These are phyloP conservation scores for Sorex maritimensis DNA, from an alignment of 2,797 vertebrate genomes.

Conservation along the genomic window DNA sequence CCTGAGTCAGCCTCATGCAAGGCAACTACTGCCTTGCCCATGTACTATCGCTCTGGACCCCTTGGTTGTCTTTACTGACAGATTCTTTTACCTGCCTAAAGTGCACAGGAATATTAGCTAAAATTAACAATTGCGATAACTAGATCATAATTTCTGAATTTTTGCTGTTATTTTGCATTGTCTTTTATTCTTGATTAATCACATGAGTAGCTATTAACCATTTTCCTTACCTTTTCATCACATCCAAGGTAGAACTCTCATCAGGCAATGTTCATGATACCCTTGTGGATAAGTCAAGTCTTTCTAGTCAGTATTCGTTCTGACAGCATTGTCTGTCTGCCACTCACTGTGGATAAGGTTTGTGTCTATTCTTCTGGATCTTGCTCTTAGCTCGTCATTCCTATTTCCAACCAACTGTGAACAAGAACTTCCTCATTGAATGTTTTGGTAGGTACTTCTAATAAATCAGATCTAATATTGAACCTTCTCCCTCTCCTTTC, in stretches of 20 bases:
- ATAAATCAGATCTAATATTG: background rate
- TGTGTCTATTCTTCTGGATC: background rate
- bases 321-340: background rate
- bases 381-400: background rate
- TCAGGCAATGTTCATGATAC: background rate
- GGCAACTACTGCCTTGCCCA: no score
- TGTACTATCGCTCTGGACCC: no score
- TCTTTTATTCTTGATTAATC: background rate
- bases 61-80: background rate
- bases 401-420: background rate
- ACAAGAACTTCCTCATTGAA: background rate
- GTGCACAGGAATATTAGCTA: slow-evolving; percentile 15
- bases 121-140: background rate
- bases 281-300: background rate
- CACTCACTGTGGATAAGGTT: background rate
- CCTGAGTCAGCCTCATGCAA: no score
- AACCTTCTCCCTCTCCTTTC: background rate
- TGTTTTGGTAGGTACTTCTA: background rate
- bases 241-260: background rate
- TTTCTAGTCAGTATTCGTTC: slow-evolving; percentile 2
- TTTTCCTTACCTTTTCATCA: background rate
- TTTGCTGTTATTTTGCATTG: background rate
- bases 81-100: background rate
- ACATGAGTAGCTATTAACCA: background rate
- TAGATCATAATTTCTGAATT: background rate